These are phyloP conservation scores for Sphaeramia orbicularis DNA, from an alignment of 2,797 vertebrate species.

Conservation along the genomic window DNA sequence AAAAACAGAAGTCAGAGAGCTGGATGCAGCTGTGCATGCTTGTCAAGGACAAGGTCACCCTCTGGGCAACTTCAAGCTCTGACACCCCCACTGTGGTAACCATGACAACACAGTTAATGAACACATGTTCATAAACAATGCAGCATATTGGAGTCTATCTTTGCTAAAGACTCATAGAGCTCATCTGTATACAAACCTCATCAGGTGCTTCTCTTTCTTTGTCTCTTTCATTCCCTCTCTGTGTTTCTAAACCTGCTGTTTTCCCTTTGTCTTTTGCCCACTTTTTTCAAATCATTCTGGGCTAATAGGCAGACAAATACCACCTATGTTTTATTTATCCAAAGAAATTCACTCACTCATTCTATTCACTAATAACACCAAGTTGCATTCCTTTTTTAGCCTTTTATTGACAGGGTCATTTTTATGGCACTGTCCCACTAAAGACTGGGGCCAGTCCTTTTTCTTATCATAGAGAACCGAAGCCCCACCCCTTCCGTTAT, in stretches of 20 bases:
- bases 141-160: conserved; percentile 36
- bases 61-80: conserved; percentile 50
- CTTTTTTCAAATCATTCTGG: conserved; percentile 12
- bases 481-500: no score
- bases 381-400: conserved; percentile 6
- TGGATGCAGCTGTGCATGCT: conserved; percentile 57
- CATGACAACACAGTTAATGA: conserved; percentile 69
- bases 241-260: no score
- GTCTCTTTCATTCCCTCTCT: neutral
- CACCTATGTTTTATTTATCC: conserved; percentile 8
- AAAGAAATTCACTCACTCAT: conserved; percentile 5
- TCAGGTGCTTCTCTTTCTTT: conserved; percentile 13
- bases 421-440: neutral
- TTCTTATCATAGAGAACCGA: no score
- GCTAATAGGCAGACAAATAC: neutral
- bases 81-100: conserved; percentile 59
- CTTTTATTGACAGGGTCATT: conserved; percentile 9
- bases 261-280: neutral
- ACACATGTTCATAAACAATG: conserved; percentile 35
- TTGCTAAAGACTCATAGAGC: conserved; percentile 19
- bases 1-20: conserved; percentile 42
- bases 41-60: conserved; percentile 71
- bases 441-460: conserved; percentile 10
- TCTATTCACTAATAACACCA: conserved; percentile 16
- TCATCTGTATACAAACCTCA: conserved; percentile 24